phyloP scores from a whole-genome alignment of 2,888 invertebrate genomes.

The Silvanus unidentatus region DNA sequence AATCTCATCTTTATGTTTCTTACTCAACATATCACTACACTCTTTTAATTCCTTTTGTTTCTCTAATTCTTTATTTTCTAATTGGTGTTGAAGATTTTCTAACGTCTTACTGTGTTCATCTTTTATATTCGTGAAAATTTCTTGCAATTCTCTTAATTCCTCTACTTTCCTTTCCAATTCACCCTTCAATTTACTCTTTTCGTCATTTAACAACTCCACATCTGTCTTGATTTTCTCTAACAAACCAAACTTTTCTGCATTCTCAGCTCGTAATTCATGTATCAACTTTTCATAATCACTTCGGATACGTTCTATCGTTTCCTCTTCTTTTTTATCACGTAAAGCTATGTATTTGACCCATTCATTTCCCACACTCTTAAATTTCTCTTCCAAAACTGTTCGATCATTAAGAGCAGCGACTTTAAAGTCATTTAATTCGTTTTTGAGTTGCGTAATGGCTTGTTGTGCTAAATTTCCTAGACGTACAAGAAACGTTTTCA shows the following conservation, averaged over 20 bases:
- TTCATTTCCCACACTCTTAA: conserved; percentile 38
- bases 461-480: conserved; percentile 53
- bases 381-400: conserved; percentile 15
- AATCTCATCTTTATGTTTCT: conserved; percentile 71
- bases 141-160: conserved; percentile 13
- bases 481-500: conserved; percentile 51
- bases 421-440: conserved; percentile 49
- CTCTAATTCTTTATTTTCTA: conserved; percentile 46
- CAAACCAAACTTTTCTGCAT: background rate
- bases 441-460: conserved; percentile 53
- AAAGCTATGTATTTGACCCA: conserved; percentile 53
- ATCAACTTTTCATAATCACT: background rate
- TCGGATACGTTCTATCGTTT: conserved; percentile 42
- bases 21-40: conserved; percentile 60
- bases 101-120: conserved; percentile 12
- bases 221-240: background rate
- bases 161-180: conserved; percentile 8
- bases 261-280: background rate
- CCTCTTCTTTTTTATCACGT: conserved; percentile 52
- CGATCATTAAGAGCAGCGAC: conserved; percentile 14
- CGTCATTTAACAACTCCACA: background rate
- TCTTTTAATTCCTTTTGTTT: conserved; percentile 58
- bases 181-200: background rate
- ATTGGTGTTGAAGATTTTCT: conserved; percentile 19
- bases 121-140: conserved; percentile 22